Evolutionary conservation across 2,888 invertebrate species (phyloP), one percentile per base, ranked within the genome.

Genomic region (Spodoptera littoralis): DNA sequence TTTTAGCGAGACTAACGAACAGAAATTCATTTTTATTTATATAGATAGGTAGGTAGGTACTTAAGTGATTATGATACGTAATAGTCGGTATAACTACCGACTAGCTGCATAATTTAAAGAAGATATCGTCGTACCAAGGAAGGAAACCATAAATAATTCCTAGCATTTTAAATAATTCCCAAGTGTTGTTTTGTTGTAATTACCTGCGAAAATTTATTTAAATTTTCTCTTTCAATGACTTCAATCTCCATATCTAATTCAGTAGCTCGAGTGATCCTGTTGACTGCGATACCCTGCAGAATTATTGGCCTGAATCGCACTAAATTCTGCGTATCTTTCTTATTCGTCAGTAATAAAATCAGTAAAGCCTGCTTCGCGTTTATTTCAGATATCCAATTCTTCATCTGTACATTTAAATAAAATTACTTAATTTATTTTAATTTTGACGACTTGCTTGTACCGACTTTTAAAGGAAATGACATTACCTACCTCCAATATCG

Each of bases 161-260:
- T n/a, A n/a, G n/a, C n/a, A n/a, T n/a, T n/a, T n/a, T n/a, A n/a
- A n/a, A 18, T 1, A 18, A 18, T 18, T 18, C 18, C 18, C 18
- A 36, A 0, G 36, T 36, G 6, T 9, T 36, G 36, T 36, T 36
- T 36, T 22, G 27, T 22, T 48, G 30, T 42, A 46, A 27, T 49
- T 74, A 92, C 93, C 88, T 87, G 83, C n/a, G 83, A 73, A 41
- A 83, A 63, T 66, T 81, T 84, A 67, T 86, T 85, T 18, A 92
- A 79, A 69, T 88, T 85, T 82, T 94, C 93, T 64, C 79, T 90
- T 70, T 92, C 92, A 67, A 94, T 91, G 0, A 94, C 93, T 84
- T 93, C 93, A 12, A 93, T 90, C 79, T 94, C 93, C 90, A 92
- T 90, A 62, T 94, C 92, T 41, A 94, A 80, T 79, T 94, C 94